Base-by-base conservation (phyloP, 2,797 vertebrate genomes). In the Chrosomus eos region DNA sequence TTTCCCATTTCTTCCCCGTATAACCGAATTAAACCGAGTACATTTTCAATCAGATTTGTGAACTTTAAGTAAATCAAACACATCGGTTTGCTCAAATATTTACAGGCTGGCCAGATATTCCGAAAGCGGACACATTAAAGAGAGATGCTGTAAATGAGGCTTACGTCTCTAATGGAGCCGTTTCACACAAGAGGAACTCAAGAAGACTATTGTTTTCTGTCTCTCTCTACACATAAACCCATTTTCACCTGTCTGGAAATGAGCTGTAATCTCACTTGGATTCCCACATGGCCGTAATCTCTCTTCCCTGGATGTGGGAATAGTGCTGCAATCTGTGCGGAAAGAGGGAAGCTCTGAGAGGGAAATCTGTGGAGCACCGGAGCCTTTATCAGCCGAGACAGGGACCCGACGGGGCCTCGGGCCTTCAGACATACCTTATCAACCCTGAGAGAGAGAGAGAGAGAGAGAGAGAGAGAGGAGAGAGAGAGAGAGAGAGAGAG, bases 211-310 rank as follows among this genome's bases (percentile, higher is more conserved):
- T 60, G 33, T 73, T 60, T 33, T 28, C 62, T 62, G 11, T 51
- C 51, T 80, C 76, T 51, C 18, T 40, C 16, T 38, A 40, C 60
- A 45, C 21, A 4, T 58, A 64, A 82, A 36, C n/a, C 53, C n/a
- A 48, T 79, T 64, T 87, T 55, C 81, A 62, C 74, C 80, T 83
- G 66, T 10, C 83, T 36, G 53, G 43, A 83, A 72, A 62, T 66
- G 36, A 72, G 48, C 51, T 62, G 55, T 60, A 77, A 82, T 91
- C 91, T 90, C 89, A 90, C 87, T 60, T 88, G 86, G 89, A 92
- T 93, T 93, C 91, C 90, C 83, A 88, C 85, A 87, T 85, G 89
- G 88, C 88, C 74, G 80, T 92, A 92, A 93, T 94, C 91, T 90
- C 85, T 85, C 76, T 88, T 90, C 88, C 89, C 86, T 88, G 88